phyloP scores from a whole-genome alignment of 2,797 vertebrate genomes.

The Dallia pectoralis region DNA sequence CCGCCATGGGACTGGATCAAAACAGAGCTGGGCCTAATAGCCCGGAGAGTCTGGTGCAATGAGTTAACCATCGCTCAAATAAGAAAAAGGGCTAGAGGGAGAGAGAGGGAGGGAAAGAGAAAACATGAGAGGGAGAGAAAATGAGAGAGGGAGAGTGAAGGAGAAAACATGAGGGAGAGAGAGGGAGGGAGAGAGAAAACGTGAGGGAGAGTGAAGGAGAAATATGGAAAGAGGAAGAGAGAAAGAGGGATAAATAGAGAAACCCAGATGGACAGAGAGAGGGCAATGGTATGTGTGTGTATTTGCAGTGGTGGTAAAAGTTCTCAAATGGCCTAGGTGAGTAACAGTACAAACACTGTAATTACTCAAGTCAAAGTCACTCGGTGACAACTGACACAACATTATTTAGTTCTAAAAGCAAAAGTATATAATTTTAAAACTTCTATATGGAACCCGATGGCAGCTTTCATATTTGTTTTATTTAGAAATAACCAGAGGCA shows the following conservation, averaged over 20 bases:
- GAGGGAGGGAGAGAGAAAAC: slow-evolving; percentile 20
- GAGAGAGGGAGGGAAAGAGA: slow-evolving; percentile 16
- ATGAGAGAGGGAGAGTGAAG: neutral
- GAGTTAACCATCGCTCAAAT: slow-evolving; percentile 25
- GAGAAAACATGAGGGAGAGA: slow-evolving; percentile 6
- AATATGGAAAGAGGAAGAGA: too few species aligned
- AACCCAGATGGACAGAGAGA: too few species aligned
- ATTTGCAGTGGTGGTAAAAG: slow-evolving; percentile 5
- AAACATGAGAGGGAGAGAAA: slow-evolving; percentile 4
- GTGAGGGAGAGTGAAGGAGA: neutral
- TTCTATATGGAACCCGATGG: too few species aligned
- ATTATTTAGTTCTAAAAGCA: too few species aligned
- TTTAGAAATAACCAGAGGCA: too few species aligned
- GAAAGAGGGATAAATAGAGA: too few species aligned
- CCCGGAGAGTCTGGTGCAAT: slow-evolving; percentile 31
- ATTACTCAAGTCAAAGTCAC: too few species aligned
- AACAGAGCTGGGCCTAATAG: neutral
- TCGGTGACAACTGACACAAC: too few species aligned
- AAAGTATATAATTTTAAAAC: too few species aligned
- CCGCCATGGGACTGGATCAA: slow-evolving; percentile 26
- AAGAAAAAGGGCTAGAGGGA: slow-evolving; percentile 3
- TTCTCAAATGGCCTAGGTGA: neutral
- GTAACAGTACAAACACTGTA: too few species aligned
- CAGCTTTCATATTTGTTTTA: too few species aligned
- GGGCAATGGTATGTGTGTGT: neutral